A percentile compares a stretch with the other conserved stretches of the same genome.
Evolutionary conservation across 2,113 vertebrate genomes (phyloP).

Genomic region (Eretmochelys imbricata): DNA sequence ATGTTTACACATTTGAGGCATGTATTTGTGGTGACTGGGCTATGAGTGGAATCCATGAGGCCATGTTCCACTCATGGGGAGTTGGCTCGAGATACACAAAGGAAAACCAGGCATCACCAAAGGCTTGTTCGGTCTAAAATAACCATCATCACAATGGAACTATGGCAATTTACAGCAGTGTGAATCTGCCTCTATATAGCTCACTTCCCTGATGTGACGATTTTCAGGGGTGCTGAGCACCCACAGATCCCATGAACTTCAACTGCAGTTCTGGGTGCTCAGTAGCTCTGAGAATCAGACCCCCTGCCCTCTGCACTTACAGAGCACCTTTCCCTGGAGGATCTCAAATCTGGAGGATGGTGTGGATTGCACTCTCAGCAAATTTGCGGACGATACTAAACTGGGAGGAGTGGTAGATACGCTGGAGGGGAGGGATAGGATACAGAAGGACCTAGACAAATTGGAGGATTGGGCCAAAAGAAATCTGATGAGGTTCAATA

Average conservation of each 20-base stretch:
- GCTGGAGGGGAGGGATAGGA: too few species aligned
- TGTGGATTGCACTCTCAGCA: too few species aligned
- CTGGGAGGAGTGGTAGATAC: too few species aligned
- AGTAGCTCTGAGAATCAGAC: not conserved
- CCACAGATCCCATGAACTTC: not conserved
- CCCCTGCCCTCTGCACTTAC: not conserved
- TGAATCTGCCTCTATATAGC: not conserved
- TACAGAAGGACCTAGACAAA: too few species aligned
- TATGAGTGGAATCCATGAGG: rapidly evolving
- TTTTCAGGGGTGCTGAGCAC: not conserved
- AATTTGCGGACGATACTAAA: too few species aligned
- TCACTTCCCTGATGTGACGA: too few species aligned
- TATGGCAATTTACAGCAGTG: not conserved
- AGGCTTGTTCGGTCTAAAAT: not conserved
- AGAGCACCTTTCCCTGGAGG: not conserved
- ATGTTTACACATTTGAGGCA: not conserved
- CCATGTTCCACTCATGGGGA: not conserved
- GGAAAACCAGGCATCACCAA: not conserved
- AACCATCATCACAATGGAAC: not conserved
- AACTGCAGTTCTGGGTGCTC: not conserved
- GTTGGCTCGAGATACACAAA: not conserved
- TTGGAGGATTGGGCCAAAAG: too few species aligned
- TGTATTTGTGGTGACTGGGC: not conserved
- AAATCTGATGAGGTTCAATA: too few species aligned
- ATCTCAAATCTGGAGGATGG: not conserved